Evolutionary conservation across 2,113 vertebrate species (phyloP).

Genomic region (Glaucomys volans): DNA sequence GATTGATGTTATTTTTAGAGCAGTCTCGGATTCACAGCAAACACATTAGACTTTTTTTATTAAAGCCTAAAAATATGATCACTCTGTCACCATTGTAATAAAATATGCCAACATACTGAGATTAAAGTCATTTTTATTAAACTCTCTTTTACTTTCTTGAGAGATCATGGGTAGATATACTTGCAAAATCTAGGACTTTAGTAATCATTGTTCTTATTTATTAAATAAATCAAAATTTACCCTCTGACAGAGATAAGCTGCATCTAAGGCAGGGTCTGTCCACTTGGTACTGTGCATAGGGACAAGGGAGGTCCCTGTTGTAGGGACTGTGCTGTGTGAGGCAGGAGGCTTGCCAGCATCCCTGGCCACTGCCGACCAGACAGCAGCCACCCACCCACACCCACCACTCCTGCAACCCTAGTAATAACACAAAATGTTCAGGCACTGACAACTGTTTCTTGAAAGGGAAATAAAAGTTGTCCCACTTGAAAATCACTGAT

Average conservation of each 20-base stretch:
- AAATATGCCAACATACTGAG: neutral
- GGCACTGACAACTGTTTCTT: neutral
- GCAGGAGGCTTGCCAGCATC: neutral
- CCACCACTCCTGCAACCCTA: neutral
- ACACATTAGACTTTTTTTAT: neutral
- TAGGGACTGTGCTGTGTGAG: too few species aligned
- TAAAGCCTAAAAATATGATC: constrained; percentile 12
- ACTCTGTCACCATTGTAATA: neutral
- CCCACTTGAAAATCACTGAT: neutral
- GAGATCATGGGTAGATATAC: neutral
- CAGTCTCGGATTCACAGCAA: neutral
- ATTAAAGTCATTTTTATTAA: neutral
- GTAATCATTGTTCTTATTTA: neutral
- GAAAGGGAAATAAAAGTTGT: neutral
- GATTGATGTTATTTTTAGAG: neutral
- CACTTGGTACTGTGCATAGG: neutral
- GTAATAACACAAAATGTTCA: neutral
- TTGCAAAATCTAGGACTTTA: neutral
- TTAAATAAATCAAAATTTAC: neutral
- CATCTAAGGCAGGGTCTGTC: neutral
- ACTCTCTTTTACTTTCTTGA: neutral
- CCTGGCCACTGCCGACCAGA: too few species aligned
- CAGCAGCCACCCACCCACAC: too few species aligned
- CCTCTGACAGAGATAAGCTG: neutral
- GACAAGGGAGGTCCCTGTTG: neutral